These are phyloP conservation scores for Pimpla rufipes DNA, from an alignment of 2,888 invertebrate genomes.

Conservation along the genomic window DNA sequence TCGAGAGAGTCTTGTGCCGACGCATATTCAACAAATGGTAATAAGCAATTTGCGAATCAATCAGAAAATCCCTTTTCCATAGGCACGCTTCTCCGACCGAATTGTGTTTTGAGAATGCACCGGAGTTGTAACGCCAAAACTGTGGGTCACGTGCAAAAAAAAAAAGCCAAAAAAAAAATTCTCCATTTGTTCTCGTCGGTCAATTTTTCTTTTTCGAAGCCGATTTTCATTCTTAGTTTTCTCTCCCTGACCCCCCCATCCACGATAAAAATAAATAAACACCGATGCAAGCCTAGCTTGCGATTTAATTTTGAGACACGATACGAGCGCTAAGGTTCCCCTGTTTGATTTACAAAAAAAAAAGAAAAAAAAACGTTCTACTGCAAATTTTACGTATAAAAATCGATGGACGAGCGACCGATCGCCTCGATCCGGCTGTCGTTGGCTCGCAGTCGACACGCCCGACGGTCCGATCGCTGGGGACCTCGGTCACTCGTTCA, in stretches of 20 bases:
- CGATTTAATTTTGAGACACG: conserved; percentile 71
- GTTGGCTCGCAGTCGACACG: not conserved
- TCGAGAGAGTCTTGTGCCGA: not conserved
- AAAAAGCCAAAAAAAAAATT: not conserved
- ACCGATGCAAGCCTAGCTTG: conserved; percentile 74
- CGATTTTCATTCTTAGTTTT: conserved; percentile 58
- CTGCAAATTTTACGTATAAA: conserved; percentile 83
- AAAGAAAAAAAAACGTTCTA: conserved; percentile 81
- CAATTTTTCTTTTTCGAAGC: conserved; percentile 38
- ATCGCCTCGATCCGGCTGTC: conserved; percentile 34
- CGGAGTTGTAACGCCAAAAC: conserved; percentile 53
- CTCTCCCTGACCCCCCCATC: conserved; percentile 62
- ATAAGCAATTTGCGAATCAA: conserved; percentile 75
- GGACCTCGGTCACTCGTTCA: conserved; percentile 78
- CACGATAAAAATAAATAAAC: conserved; percentile 70
- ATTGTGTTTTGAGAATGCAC: conserved; percentile 57
- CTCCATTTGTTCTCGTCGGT: conserved; percentile 60
- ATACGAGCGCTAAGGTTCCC: conserved; percentile 74
- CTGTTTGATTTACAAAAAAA: conserved; percentile 68
- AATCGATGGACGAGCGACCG: conserved; percentile 76
- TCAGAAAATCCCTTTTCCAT: conserved; percentile 72
- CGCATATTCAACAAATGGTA: conserved; percentile 34
- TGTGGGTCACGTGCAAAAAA: conserved; percentile 47
- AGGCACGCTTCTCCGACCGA: conserved; percentile 71
- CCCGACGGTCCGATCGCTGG: conserved; percentile 9